Evolutionary conservation across 2,113 vertebrate species (phyloP), one percentile per base, ranked within the genome.

Genomic region (Antechinus flavipes): DNA sequence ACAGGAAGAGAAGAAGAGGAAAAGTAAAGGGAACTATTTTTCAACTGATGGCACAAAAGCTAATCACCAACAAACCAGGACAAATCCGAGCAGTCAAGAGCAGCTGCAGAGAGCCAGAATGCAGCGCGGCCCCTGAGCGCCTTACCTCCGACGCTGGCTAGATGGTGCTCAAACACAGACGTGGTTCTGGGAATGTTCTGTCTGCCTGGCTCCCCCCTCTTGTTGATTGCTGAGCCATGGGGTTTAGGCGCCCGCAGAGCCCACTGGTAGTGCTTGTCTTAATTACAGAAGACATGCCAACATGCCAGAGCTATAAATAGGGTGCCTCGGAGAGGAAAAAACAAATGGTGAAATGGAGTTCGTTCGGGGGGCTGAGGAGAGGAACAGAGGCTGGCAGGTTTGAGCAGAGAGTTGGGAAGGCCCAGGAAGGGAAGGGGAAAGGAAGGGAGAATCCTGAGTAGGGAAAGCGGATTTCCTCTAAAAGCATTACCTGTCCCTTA

Each of bases 241-340:
- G 89, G 49, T 90, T 90, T 90, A 90, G 49, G 49, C 50, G 47
- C 46, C 89, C n/a, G 49, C 46, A 42, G 68, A 84, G 68, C 68
- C 68, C 68, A 84, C n/a, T 84, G 35, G 68, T 84, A 84, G 68
- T 84, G 89, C 46, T 90, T 90, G 89, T 90, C 89, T 90, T 90
- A 90, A 90, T 90, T 90, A 90, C 89, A 90, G 89, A 90, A 90
- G 89, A 90, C 49, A 90, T 42, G n/a, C 68, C 68, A 84, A 84
- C 89, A 90, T 49, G 89, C 50, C 47, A 50, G 49, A 90, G 46
- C 89, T 90, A 90, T 49, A 90, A 90, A 90, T 90, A 90, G 89
- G 49, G 89, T 14, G 14, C 46, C 89, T 90, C 10, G 5, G 26
- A 90, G 49, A 90, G 49, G 14, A 27, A 47, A 50, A 47, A 90